These are phyloP conservation scores for Sisor rabdophorus DNA, from an alignment of 2,113 vertebrate species.

Conservation along the genomic window DNA sequence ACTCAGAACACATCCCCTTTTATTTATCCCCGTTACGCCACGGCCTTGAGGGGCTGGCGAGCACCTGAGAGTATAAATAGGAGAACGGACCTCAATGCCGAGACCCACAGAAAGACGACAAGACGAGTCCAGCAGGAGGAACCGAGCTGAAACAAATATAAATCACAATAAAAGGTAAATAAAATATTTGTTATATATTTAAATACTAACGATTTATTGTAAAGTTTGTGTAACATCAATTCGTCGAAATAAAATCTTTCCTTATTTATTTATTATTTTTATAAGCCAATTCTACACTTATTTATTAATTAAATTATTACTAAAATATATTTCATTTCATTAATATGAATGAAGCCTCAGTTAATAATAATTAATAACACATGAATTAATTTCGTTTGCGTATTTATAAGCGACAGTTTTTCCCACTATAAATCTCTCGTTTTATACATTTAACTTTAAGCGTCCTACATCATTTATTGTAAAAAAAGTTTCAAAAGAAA, in stretches of 20 bases:
- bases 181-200: neutral
- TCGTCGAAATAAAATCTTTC: no score
- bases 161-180: slow-evolving; percentile 47
- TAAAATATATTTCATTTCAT: no score
- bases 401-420: neutral
- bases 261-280: no score
- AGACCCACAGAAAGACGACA: slow-evolving; percentile 24
- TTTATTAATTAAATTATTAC: no score
- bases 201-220: neutral
- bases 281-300: no score
- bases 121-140: slow-evolving; percentile 13
- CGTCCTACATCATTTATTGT: no score
- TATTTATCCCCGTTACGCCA: neutral
- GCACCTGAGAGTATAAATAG: slow-evolving; percentile 47
- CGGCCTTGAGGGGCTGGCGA: slow-evolving; percentile 39
- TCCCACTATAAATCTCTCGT: no score
- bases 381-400: neutral
- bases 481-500: no score
- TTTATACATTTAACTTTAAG: no score
- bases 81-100: slow-evolving; percentile 39
- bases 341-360: no score
- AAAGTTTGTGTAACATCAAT: no score
- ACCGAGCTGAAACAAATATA: neutral
- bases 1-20: slow-evolving; percentile 6
- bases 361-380: neutral